A percentile compares a stretch with the other conserved stretches of the same genome.
Evolutionary conservation across 2,888 invertebrate genomes (phyloP).

Genomic region (Parapristionchus giblindavisi): DNA sequence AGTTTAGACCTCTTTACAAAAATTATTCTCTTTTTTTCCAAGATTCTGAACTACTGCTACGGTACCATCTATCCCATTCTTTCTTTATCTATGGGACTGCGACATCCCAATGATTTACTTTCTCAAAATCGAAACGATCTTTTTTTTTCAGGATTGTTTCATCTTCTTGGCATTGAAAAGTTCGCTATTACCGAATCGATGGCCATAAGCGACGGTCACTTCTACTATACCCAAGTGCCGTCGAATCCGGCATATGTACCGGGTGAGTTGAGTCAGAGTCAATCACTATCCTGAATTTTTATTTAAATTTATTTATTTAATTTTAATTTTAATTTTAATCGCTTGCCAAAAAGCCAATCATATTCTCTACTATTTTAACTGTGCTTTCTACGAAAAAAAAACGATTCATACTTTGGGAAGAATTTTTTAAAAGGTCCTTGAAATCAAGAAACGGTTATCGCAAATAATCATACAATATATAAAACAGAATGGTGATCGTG

Average conservation of each 20-base stretch:
- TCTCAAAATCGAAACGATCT: background rate
- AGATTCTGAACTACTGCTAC: no score
- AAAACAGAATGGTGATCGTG: no score
- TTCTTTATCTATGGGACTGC: background rate
- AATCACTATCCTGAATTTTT: no score
- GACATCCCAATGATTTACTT: background rate
- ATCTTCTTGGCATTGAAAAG: slow-evolving; percentile 24
- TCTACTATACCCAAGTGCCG: slow-evolving; percentile 46
- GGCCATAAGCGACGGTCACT: slow-evolving; percentile 41
- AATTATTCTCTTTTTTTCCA: no score
- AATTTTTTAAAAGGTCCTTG: no score
- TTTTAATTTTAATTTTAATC: no score
- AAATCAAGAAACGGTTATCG: no score
- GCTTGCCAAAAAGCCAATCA: background rate
- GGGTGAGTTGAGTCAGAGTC: background rate
- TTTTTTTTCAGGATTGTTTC: slow-evolving; percentile 9
- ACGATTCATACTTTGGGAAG: no score
- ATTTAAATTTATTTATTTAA: no score
- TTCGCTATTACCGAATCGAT: slow-evolving; percentile 3
- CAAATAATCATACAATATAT: no score
- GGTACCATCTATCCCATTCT: background rate
- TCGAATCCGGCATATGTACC: slow-evolving; percentile 49
- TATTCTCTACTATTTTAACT: background rate
- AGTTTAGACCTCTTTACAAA: no score
- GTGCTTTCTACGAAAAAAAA: no score